A percentile compares a stretch with the other conserved stretches of the same genome.
Conservation (phyloP, 2,797 vertebrate species). For the Microctenopoma steveboyesi region DNA sequence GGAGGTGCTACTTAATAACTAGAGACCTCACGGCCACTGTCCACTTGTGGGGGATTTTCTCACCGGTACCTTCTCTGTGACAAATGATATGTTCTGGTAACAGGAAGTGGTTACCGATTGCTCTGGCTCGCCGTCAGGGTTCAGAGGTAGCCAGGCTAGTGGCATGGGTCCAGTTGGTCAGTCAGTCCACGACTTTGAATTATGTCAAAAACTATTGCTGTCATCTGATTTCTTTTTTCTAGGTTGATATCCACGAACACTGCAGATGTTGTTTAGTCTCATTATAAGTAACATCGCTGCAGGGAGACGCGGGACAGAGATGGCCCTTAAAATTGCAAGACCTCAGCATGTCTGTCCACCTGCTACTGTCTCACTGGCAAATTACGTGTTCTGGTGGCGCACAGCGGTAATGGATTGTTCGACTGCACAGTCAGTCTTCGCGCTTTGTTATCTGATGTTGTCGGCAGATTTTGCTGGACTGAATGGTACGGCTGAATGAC, state of each 20-base stretch:
- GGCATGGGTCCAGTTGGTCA: background rate
- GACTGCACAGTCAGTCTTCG: slow-evolving; percentile 50
- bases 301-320: background rate
- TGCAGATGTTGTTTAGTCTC: too few relatives aligned
- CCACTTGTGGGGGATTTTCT: slow-evolving; percentile 70
- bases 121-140: slow-evolving; percentile 3
- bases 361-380: slow-evolving; percentile 49
- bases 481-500: slow-evolving; percentile 67
- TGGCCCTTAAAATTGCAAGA: slow-evolving; percentile 15
- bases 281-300: too few relatives aligned
- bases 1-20: slow-evolving; percentile 70
- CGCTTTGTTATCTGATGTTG: slow-evolving; percentile 67
- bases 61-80: slow-evolving; percentile 52
- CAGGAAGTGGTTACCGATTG: slow-evolving; percentile 21
- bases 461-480: slow-evolving; percentile 63
- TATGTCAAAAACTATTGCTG: background rate
- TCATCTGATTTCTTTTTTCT: background rate
- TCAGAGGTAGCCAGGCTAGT: background rate
- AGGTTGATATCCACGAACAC: background rate
- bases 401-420: slow-evolving; percentile 63
- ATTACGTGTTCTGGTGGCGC: slow-evolving; percentile 52
- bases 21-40: slow-evolving; percentile 53
- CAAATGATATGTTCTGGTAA: slow-evolving; percentile 38
- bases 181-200: background rate
- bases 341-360: slow-evolving; percentile 34